Base-by-base conservation (phyloP, 2,797 vertebrate genomes). In the Siniperca scherzeri region DNA sequence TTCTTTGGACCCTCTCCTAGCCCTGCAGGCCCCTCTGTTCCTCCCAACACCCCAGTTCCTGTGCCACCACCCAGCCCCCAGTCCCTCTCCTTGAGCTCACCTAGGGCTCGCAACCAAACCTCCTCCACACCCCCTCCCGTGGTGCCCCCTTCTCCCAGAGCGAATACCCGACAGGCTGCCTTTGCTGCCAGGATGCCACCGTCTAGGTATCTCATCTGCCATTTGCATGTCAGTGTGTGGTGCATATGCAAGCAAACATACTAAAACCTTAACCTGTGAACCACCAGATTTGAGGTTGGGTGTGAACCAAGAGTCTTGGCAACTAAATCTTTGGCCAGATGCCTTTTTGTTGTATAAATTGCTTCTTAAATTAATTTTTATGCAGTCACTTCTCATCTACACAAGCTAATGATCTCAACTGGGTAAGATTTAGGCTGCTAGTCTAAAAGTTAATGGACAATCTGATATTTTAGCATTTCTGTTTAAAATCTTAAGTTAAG, bases 171-270 rank as follows among this genome's bases (percentile, higher is more conserved):
- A 93, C 95, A 94, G 77, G 91, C 96, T 62, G 90, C 97, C 87
- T 92, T 96, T 83, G 94, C 94, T 59, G 89, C 95, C 96, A 96
- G 95, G 96, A 97, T 96, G 82, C 96, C 93, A 70, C 84, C 98
- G 1, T 93, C 96, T 98, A 99, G 99, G 99, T 99, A 99, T 92
- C 95, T 92, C 76, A 71, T 87, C 74, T 82, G 79, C 72, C 55
- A 70, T 82, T 74, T 91, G 88, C 90, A 89, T 95, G 91, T 88
- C 74, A 30, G 81, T 81, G 79, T 90, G 88, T 91, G 81, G 81
- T 77, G 81, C 67, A 74, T 67, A 85, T 3, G 30, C 78, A 68
- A 82, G 42, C 81, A 82, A 79, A 59, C 12, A 4, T 68, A 84
- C 80, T 91, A 89, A 89, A 91, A 68, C 30, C 52, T 38, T 86